A percentile compares a stretch with the other conserved stretches of the same genome.
Evolutionary conservation across 2,113 vertebrate species (phyloP).

Genomic region (Scolopax mira): DNA sequence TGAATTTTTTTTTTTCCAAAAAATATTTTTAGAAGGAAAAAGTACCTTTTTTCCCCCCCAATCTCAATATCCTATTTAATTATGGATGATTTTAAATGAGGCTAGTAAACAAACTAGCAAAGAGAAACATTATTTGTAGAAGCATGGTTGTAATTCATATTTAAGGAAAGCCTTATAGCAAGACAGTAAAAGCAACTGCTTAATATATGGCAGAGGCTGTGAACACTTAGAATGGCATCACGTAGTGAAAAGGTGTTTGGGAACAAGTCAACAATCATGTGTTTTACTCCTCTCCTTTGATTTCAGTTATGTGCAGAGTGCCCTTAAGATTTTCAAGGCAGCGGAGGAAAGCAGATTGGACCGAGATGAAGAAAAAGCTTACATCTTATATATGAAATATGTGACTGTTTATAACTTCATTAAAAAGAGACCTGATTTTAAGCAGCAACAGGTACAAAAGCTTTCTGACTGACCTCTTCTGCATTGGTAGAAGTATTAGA

Average conservation of each 20-base stretch:
- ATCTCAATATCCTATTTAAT: not conserved
- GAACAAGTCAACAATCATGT: not conserved
- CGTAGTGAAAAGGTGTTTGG: not conserved
- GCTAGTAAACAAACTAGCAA: not conserved
- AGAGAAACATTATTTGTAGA: not conserved
- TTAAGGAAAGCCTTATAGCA: not conserved
- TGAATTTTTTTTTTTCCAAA: not conserved
- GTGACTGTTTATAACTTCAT: constrained; percentile 91
- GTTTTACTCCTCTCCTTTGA: constrained; percentile 15
- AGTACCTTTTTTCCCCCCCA: not conserved
- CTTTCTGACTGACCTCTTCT: constrained; percentile 4
- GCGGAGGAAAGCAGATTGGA: constrained; percentile 93
- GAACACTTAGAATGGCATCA: not conserved
- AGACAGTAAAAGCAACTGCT: not conserved
- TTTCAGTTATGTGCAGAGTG: constrained; percentile 91
- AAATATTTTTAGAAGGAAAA: not conserved
- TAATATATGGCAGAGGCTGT: not conserved
- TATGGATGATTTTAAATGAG: not conserved
- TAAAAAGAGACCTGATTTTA: constrained; percentile 94
- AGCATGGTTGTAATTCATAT: not conserved
- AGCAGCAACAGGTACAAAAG: constrained; percentile 87
- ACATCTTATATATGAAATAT: constrained; percentile 97
- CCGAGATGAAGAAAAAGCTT: constrained; percentile 95
- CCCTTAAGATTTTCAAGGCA: constrained; percentile 94
- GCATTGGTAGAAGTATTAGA: not conserved